Percentiles rank a stretch among this genome's conserved stretches.
These are phyloP conservation scores for Ophion obscuratus DNA, from an alignment of 2,888 invertebrate genomes.

Conservation along the genomic window DNA sequence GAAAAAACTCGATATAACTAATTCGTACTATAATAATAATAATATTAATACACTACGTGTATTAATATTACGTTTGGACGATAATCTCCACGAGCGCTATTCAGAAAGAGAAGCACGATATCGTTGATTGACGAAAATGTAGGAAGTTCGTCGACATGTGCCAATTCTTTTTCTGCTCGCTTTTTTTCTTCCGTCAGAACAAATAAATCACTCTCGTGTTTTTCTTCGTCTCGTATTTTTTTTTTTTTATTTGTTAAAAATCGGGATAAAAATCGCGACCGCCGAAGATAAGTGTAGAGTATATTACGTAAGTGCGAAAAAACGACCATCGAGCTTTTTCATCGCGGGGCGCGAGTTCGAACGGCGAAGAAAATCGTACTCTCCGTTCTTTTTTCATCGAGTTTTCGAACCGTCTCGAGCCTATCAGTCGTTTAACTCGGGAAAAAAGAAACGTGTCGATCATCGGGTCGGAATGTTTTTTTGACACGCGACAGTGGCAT, in stretches of 20 bases:
- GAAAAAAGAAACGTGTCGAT: slow-evolving; percentile 39
- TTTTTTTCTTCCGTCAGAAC: background rate
- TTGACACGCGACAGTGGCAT: slow-evolving; percentile 7
- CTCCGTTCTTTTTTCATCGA: slow-evolving; percentile 5
- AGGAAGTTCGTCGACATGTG: slow-evolving; percentile 13
- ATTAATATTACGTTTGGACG: slow-evolving; percentile 1
- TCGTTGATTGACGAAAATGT: slow-evolving; percentile 34
- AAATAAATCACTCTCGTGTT: background rate
- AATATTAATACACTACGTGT: slow-evolving; percentile 2
- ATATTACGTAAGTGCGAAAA: slow-evolving; percentile 61
- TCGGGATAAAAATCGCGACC: slow-evolving; percentile 4
- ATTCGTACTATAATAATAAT: background rate
- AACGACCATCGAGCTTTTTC: slow-evolving; percentile 48
- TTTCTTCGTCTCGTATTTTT: background rate
- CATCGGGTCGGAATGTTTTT: slow-evolving; percentile 25
- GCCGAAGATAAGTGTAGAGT: background rate
- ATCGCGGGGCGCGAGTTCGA: slow-evolving; percentile 40
- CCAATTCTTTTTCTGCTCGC: slow-evolving; percentile 5
- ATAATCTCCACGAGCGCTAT: background rate
- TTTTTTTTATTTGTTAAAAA: background rate
- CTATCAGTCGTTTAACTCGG: background rate
- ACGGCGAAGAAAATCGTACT: slow-evolving; percentile 35
- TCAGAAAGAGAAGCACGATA: background rate
- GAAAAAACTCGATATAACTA: background rate
- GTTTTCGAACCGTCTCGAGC: background rate